Conservation (phyloP, 2,888 invertebrate species). For the Monopis laevigella region DNA sequence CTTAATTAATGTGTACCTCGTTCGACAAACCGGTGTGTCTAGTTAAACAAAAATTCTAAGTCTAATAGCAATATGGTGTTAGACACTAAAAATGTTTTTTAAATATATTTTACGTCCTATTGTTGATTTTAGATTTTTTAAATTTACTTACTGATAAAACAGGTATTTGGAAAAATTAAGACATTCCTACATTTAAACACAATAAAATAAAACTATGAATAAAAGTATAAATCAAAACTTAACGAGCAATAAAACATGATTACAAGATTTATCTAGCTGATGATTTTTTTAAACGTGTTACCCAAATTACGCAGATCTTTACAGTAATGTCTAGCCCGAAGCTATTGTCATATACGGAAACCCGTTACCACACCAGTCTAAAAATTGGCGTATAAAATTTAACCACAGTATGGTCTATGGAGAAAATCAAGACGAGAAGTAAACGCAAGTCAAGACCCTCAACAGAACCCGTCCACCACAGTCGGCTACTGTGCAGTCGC, state of each 20-base stretch:
- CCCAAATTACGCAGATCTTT: slow-evolving; percentile 11
- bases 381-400: slow-evolving; percentile 47
- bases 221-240: not conserved
- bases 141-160: too few species aligned
- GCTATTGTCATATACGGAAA: slow-evolving; percentile 42
- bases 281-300: not conserved
- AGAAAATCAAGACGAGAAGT: slow-evolving; percentile 49
- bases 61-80: too few species aligned
- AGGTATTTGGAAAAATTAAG: too few species aligned
- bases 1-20: slow-evolving; percentile 8
- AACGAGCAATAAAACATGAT: not conserved
- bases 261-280: not conserved
- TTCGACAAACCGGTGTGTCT: slow-evolving; percentile 44
- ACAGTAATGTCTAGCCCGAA: slow-evolving; percentile 41
- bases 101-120: too few species aligned
- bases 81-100: too few species aligned
- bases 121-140: too few species aligned
- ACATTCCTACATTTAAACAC: too few species aligned
- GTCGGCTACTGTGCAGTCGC: slow-evolving; percentile 58
- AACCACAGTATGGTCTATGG: slow-evolving; percentile 17
- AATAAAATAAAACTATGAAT: not conserved
- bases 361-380: slow-evolving; percentile 46
- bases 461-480: slow-evolving; percentile 56
- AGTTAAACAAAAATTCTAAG: slow-evolving; percentile 40
- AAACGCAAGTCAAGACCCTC: slow-evolving; percentile 34